phyloP scores from a whole-genome alignment of 1,140 invertebrate genomes.

The Calephelis nemesis region DNA sequence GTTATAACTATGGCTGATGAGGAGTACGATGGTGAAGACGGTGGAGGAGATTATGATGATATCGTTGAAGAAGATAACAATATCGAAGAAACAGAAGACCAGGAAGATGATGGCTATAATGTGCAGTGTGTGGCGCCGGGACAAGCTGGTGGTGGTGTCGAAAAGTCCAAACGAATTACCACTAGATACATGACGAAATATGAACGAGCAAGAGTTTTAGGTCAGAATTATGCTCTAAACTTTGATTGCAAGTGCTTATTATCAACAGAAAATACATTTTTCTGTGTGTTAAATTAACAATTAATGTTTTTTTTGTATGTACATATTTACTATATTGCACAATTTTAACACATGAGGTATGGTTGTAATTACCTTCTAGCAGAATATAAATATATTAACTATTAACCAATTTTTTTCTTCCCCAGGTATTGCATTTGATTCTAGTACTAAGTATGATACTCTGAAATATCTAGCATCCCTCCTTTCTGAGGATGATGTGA shows the following conservation, averaged over 20 bases:
- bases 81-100: constrained; percentile 68
- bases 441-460: too few species aligned
- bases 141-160: constrained; percentile 87
- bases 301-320: too few species aligned
- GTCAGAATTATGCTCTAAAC: constrained; percentile 30
- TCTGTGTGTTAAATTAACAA: too few species aligned
- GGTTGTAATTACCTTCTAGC: too few species aligned
- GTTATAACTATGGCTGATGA: constrained; percentile 59
- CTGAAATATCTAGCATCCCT: too few species aligned
- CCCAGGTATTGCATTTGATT: too few species aligned
- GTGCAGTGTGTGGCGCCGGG: constrained; percentile 85
- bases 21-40: constrained; percentile 69
- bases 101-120: constrained; percentile 84
- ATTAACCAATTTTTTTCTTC: too few species aligned
- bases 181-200: constrained; percentile 99
- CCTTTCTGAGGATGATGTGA: too few species aligned
- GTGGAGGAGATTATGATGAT: constrained; percentile 68
- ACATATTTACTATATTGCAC: too few species aligned
- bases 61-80: constrained; percentile 72
- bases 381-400: too few species aligned
- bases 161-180: constrained; percentile 91
- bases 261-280: too few species aligned
- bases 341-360: too few species aligned
- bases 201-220: constrained; percentile 71
- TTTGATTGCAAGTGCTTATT: neutral